Evolutionary conservation across 2,888 invertebrate genomes (phyloP).

Genomic region (Acrocyrtus sp.): DNA sequence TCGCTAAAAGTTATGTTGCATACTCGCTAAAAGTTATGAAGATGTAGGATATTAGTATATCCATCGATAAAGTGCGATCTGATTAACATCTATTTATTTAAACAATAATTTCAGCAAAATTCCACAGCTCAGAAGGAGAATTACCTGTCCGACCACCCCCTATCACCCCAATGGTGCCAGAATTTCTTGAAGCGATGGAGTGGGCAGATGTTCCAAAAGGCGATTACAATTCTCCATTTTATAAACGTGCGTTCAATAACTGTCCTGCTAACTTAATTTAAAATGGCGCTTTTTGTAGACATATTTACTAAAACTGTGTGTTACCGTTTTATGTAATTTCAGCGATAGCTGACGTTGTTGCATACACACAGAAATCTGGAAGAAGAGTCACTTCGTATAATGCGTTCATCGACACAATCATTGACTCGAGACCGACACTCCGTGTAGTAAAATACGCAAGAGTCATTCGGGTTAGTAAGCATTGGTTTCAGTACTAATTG

Average conservation of each 20-base stretch:
- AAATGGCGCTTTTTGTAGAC: neutral
- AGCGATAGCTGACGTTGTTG: conserved; percentile 28
- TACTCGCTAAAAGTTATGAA: no score
- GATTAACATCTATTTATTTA: no score
- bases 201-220: conserved; percentile 70
- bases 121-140: conserved; percentile 51
- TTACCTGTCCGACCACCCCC: conserved; percentile 67
- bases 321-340: neutral
- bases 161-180: conserved; percentile 71
- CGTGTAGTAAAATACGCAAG: conserved; percentile 34
- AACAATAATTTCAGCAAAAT: conserved; percentile 38
- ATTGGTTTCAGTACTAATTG: neutral
- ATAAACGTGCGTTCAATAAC: conserved; percentile 64
- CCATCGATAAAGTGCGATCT: no score
- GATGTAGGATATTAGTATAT: no score
- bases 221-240: conserved; percentile 67
- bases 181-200: conserved; percentile 71
- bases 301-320: neutral
- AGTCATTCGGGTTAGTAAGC: conserved; percentile 24
- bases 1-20: no score
- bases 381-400: conserved; percentile 34
- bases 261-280: neutral
- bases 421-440: conserved; percentile 19
- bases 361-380: conserved; percentile 34
- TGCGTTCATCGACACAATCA: conserved; percentile 34